phyloP scores from a whole-genome alignment of 2,113 vertebrate species.

The Pelmatolapia mariae region DNA sequence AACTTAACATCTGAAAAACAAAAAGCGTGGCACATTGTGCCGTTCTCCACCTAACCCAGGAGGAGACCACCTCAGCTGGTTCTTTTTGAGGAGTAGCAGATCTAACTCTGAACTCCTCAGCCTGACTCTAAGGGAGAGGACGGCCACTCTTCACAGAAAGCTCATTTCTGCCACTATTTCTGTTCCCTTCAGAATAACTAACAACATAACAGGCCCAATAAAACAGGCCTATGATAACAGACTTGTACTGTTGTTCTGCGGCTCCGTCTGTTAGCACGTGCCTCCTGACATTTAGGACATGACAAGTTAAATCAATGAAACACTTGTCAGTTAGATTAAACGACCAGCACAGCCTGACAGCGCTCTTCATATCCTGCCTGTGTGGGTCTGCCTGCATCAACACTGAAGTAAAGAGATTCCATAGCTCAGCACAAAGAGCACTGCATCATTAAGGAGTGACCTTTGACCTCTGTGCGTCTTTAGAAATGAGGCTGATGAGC shows the following conservation, averaged over 20 bases:
- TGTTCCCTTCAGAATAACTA: background rate
- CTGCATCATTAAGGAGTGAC: slow-evolving; percentile 30
- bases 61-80: background rate
- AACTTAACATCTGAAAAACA: background rate
- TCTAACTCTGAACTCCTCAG: background rate
- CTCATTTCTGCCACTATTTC: background rate
- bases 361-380: background rate
- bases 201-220: background rate
- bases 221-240: background rate
- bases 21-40: background rate
- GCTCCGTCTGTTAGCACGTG: background rate
- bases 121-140: background rate
- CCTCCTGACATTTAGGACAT: background rate
- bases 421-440: background rate
- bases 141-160: background rate
- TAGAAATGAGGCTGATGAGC: background rate
- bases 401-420: background rate
- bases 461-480: slow-evolving; percentile 21
- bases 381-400: background rate
- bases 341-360: background rate
- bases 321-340: background rate
- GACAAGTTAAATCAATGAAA: background rate
- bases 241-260: background rate
- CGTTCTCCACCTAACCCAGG: background rate
- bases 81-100: background rate